Percentiles rank a stretch among this genome's conserved stretches.
Evolutionary conservation across 1,140 invertebrate genomes (phyloP).

Genomic region (Aphaenogaster ashmeadi): DNA sequence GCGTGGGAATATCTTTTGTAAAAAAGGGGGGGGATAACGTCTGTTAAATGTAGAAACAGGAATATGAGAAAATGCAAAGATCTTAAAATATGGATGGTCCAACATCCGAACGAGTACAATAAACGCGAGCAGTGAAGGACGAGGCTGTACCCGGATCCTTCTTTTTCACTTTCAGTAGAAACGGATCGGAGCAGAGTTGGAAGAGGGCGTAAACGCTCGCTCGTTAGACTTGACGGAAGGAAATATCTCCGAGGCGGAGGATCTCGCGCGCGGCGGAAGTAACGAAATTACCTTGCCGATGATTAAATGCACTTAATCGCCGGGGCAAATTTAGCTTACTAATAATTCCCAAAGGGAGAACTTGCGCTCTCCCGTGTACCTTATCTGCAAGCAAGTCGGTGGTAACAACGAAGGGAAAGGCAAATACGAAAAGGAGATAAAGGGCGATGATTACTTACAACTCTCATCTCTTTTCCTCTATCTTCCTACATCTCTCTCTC

Average conservation of each 20-base stretch:
- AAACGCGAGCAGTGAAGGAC: background rate
- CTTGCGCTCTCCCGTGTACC: constrained; percentile 7
- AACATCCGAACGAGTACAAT: background rate
- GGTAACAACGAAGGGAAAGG: constrained; percentile 74
- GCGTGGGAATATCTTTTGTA: background rate
- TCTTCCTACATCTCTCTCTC: background rate
- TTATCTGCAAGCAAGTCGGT: background rate
- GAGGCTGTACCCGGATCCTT: background rate
- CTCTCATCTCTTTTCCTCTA: constrained; percentile 39
- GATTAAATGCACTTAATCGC: constrained; percentile 62
- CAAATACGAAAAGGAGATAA: constrained; percentile 82
- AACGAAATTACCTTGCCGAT: constrained; percentile 50
- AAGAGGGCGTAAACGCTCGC: background rate
- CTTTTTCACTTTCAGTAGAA: constrained; percentile 8
- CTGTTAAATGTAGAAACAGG: background rate
- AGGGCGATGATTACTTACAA: constrained; percentile 83
- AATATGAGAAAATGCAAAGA: constrained; percentile 2
- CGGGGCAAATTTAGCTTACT: constrained; percentile 55
- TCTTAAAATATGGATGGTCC: background rate
- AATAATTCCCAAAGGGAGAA: constrained; percentile 52
- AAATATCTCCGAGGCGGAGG: constrained; percentile 22
- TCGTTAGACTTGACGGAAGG: constrained; percentile 32
- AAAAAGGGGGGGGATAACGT: background rate
- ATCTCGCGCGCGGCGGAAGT: constrained; percentile 63
- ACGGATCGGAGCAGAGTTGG: background rate